Percentiles rank a stretch among this genome's conserved stretches.
Conservation (phyloP, 2,797 vertebrate species). For the Falco columbarius region DNA sequence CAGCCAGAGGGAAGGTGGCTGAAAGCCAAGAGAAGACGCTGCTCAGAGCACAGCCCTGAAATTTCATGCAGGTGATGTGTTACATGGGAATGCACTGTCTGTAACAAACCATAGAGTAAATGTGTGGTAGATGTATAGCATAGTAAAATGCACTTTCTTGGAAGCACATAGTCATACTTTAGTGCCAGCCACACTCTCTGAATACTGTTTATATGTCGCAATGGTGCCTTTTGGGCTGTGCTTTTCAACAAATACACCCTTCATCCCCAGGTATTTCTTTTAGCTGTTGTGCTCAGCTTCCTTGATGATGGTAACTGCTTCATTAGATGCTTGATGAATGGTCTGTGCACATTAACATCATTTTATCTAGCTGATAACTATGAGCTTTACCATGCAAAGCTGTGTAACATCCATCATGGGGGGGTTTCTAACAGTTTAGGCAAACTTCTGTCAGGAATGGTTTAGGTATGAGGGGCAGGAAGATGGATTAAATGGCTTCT, state of each 20-base stretch:
- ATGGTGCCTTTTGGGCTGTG: background rate
- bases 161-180: background rate
- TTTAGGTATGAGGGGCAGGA: background rate
- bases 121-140: background rate
- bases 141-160: background rate
- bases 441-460: background rate
- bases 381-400: background rate
- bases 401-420: background rate
- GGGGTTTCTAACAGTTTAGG: background rate
- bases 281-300: background rate
- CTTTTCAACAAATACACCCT: background rate
- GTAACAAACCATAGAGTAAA: background rate
- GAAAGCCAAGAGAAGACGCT: background rate
- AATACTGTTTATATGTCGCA: background rate
- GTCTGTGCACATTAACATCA: background rate
- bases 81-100: background rate
- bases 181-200: background rate
- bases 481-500: background rate
- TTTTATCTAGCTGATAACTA: background rate
- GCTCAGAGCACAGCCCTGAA: background rate
- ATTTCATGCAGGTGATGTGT: background rate
- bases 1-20: background rate
- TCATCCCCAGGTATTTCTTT: background rate
- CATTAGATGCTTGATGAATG: conserved; percentile 22
- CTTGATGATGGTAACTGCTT: background rate